Evolutionary conservation across 1,140 invertebrate genomes (phyloP), one percentile per base, ranked within the genome.

Genomic region (Gonioctena quinquepunctata): DNA sequence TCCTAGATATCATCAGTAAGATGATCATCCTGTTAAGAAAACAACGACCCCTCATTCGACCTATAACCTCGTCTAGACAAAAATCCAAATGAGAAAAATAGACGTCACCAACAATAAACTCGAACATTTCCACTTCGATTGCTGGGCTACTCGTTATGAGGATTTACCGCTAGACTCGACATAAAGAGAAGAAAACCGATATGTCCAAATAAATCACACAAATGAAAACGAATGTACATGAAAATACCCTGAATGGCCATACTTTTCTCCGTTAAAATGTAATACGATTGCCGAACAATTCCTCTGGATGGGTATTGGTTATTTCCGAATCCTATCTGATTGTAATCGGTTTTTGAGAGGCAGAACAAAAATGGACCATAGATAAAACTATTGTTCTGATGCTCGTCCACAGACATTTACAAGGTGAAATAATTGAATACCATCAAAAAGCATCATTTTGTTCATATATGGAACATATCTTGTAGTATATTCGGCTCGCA

Each of bases 211-310:
- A 59, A 59, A 59, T 59, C 56, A 59, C 21, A 59, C 21, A 25
- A 59, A 59, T 59, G 56, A 25, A 59, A 59, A 59, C 25, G 25
- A 59, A 59, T 59, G 56, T 59, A 26, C 23, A 59, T 26, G 23
- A 59, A 59, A 59, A 59, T 42, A n/a, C 13, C 16, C 33, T 11
- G 33, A 42, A 42, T 42, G 33, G 33, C 33, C 33, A 42, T 42
- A 42, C 11, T 42, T 42, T 11, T 42, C 33, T 42, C 33, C 33
- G 33, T 3, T 42, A 11, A n/a, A 42, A n/a, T 42, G 33, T 42
- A 42, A 11, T 42, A n/a, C 33, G 33, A 42, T 42, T 42, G 11
- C 33, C 11, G 11, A 42, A 42, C 33, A 42, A 42, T 13, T 42
- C 16, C 11, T 11, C 16, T 3, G 4, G 16, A 42, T 42, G 33